Evolutionary conservation across 2,113 vertebrate species (phyloP).

Genomic region (Petromus typicus): DNA sequence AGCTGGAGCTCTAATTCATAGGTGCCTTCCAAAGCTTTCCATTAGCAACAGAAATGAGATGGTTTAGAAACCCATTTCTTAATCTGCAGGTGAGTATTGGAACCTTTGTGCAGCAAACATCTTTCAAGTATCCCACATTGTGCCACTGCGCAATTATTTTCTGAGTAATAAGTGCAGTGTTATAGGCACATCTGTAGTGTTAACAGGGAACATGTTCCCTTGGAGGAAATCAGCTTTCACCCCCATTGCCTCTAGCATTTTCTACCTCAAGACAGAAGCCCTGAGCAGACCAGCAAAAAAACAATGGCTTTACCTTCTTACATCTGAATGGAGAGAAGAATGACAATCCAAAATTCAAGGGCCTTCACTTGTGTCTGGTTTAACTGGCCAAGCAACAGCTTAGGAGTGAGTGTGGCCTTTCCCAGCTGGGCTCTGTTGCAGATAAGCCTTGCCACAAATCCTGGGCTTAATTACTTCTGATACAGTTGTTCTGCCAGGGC

Average conservation of each 20-base stretch:
- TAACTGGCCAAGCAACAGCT: constrained; percentile 76
- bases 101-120: constrained; percentile 81
- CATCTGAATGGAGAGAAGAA: constrained; percentile 64
- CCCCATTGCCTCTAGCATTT: neutral
- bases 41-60: constrained; percentile 86
- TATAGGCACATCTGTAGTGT: constrained; percentile 66
- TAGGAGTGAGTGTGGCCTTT: constrained; percentile 78
- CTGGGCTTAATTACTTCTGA: constrained; percentile 84
- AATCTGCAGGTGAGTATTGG: constrained; percentile 85
- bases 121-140: constrained; percentile 76
- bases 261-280: constrained; percentile 53
- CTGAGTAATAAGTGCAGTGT: constrained; percentile 75
- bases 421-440: constrained; percentile 76
- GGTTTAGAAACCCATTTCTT: constrained; percentile 85
- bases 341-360: constrained; percentile 74
- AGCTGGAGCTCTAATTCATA: constrained; percentile 86
- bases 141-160: constrained; percentile 79
- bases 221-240: neutral
- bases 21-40: constrained; percentile 86
- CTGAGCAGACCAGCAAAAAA: constrained; percentile 63
- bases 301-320: constrained; percentile 74
- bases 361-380: constrained; percentile 66
- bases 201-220: constrained; percentile 75
- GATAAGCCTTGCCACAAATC: constrained; percentile 85
- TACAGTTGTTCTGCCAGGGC: constrained; percentile 80